phyloP scores from a whole-genome alignment of 1,140 invertebrate species.

The Hesperophylax magnus region DNA sequence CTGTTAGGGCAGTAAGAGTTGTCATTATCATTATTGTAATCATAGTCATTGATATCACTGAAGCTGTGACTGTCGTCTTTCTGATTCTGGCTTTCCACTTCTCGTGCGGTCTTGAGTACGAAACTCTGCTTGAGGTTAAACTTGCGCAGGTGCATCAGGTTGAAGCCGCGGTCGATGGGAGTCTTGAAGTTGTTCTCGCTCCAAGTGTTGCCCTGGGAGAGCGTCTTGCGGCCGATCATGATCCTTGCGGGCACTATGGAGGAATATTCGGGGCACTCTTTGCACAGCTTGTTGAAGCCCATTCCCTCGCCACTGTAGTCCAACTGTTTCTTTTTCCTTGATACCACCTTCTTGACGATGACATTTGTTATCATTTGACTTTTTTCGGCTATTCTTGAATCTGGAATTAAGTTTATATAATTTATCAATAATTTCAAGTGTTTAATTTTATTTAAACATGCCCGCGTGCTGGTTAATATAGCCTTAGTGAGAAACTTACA shows the following conservation, averaged over 20 bases:
- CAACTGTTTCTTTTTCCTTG: conserved; percentile 61
- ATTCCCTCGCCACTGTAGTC: conserved; percentile 64
- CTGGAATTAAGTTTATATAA: conserved; percentile 56
- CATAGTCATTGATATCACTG: conserved; percentile 64
- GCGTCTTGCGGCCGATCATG: conserved; percentile 66
- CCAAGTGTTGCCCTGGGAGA: conserved; percentile 67
- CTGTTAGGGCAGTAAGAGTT: conserved; percentile 67
- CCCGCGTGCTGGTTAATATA: not conserved
- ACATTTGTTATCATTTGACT: conserved; percentile 60
- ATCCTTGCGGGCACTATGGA: conserved; percentile 64
- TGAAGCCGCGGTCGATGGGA: conserved; percentile 64
- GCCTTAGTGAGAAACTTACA: conserved; percentile 58
- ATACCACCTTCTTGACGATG: conserved; percentile 45
- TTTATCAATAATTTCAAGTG: not conserved
- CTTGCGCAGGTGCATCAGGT: conserved; percentile 49
- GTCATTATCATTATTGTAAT: conserved; percentile 72
- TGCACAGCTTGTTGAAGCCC: conserved; percentile 60
- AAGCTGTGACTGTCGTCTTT: conserved; percentile 53
- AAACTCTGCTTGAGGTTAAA: conserved; percentile 49
- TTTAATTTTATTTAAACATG: not conserved
- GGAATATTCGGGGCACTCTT: conserved; percentile 62
- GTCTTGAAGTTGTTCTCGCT: conserved; percentile 67
- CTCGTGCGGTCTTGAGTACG: conserved; percentile 31
- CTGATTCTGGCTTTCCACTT: conserved; percentile 40
- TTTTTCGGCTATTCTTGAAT: conserved; percentile 63